A percentile compares a stretch with the other conserved stretches of the same genome.
phyloP scores from a whole-genome alignment of 37 sponge, comb jelly and placozoan genomes.

The Oopsacas minuta region DNA sequence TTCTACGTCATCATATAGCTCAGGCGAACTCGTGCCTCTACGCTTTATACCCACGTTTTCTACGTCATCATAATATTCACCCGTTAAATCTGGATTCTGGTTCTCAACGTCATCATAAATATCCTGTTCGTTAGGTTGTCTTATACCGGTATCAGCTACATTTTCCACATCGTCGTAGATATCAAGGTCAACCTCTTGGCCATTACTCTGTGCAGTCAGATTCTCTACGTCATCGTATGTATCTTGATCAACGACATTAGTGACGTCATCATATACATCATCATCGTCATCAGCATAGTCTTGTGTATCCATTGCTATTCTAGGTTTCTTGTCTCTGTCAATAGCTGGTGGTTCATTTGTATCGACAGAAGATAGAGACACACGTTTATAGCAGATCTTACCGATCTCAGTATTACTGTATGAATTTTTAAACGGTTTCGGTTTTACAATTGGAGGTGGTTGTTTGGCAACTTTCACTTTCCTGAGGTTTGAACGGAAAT shows the following conservation, averaged over 20 bases:
- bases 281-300: background rate
- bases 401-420: background rate
- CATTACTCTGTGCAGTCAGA: background rate
- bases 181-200: background rate
- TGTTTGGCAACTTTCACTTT: background rate
- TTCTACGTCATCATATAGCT: background rate
- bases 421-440: background rate
- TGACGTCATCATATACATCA: background rate
- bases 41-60: background rate
- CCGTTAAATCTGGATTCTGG: background rate
- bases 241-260: background rate
- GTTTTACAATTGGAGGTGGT: background rate
- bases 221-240: background rate
- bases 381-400: background rate
- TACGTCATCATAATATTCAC: background rate
- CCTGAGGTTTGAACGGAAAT: background rate
- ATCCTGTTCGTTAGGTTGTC: background rate
- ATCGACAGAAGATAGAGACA: background rate
- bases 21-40: background rate
- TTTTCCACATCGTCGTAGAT: background rate
- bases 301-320: background rate
- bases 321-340: background rate
- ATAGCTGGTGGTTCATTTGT: background rate
- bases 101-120: slow-evolving; percentile 16
- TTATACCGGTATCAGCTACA: background rate